A percentile compares a stretch with the other conserved stretches of the same genome.
Evolutionary conservation across 2,797 vertebrate species (phyloP).

Genomic region (Phataginus tetradactyla): DNA sequence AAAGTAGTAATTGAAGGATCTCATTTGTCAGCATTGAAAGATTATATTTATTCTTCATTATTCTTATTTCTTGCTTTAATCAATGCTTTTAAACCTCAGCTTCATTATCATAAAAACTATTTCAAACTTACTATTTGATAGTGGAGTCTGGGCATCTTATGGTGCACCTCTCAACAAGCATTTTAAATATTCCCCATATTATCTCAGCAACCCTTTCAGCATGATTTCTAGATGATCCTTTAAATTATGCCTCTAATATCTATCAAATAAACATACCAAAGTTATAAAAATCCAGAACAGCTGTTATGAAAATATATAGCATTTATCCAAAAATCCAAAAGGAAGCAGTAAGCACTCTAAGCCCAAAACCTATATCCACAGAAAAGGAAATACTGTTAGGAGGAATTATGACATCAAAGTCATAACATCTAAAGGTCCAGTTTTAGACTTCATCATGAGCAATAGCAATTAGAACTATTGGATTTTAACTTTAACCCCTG

Average conservation of each 20-base stretch:
- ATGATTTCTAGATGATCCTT: background rate
- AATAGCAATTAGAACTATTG: background rate
- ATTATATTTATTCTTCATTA: background rate
- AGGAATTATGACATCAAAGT: background rate
- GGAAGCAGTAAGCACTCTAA: background rate
- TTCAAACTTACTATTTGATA: background rate
- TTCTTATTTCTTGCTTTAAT: background rate
- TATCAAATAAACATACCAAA: background rate
- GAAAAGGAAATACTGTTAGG: background rate
- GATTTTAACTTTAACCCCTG: background rate
- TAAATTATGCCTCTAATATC: background rate
- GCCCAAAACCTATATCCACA: background rate
- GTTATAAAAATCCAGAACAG: background rate
- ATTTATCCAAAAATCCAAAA: background rate
- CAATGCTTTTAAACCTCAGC: background rate
- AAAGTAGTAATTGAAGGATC: rapidly evolving
- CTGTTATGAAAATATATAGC: background rate
- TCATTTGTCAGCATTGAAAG: background rate
- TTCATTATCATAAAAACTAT: background rate
- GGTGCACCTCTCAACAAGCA: background rate
- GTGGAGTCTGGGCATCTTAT: background rate
- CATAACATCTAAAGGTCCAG: background rate
- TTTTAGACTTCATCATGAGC: background rate
- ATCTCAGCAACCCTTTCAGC: background rate
- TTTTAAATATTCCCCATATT: background rate